A percentile compares a stretch with the other conserved stretches of the same genome.
phyloP scores from a whole-genome alignment of 2,888 invertebrate species.

The Ypsolopha sequella region DNA sequence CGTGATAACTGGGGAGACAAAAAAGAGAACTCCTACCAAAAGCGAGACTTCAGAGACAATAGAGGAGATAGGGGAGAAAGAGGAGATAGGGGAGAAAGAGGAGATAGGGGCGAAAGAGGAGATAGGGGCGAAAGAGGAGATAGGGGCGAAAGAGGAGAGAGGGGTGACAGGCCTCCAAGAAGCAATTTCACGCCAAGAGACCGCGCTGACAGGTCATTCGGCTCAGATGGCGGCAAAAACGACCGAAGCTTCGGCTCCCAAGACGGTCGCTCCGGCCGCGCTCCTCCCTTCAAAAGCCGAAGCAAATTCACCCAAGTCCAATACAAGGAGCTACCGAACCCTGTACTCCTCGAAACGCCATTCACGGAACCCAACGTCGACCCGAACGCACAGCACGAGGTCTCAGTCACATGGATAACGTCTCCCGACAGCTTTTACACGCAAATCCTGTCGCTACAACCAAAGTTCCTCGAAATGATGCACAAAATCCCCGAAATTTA shows the following conservation, averaged over 20 bases:
- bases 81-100: neutral
- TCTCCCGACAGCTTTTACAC: conserved; percentile 81
- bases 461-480: conserved; percentile 77
- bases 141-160: conserved; percentile 20
- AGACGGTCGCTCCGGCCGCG: conserved; percentile 28
- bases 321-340: conserved; percentile 48
- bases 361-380: conserved; percentile 60
- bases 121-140: neutral
- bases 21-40: conserved; percentile 13
- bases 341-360: conserved; percentile 54
- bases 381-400: conserved; percentile 64
- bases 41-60: conserved; percentile 10
- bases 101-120: conserved; percentile 12
- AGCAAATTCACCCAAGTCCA: conserved; percentile 43
- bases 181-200: conserved; percentile 51
- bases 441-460: conserved; percentile 60
- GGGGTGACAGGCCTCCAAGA: conserved; percentile 16
- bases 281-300: conserved; percentile 38
- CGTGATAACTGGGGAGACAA: conserved; percentile 2
- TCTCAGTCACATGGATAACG: conserved; percentile 80
- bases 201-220: conserved; percentile 39
- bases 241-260: conserved; percentile 40
- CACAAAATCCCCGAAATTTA: conserved; percentile 78
- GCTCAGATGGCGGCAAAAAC: conserved; percentile 31
- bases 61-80: conserved; percentile 13